A percentile compares a stretch with the other conserved stretches of the same genome.
Evolutionary conservation across 1,140 invertebrate genomes (phyloP).

Genomic region (Drosophila melanica): DNA sequence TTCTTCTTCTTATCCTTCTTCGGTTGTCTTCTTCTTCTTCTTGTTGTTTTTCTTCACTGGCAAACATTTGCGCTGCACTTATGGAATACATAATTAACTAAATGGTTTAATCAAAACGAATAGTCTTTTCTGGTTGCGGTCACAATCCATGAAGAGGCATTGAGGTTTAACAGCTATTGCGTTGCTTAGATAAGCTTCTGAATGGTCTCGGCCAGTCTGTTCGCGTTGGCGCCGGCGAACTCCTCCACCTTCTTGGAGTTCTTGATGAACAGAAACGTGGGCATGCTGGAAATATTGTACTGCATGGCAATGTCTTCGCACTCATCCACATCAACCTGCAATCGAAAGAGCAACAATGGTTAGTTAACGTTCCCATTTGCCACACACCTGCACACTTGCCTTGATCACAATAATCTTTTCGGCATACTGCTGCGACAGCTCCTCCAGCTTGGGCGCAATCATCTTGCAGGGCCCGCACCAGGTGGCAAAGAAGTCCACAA

Average conservation of each 20-base stretch:
- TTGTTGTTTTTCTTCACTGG: slow-evolving; percentile 1
- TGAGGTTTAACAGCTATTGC: slow-evolving; percentile 12
- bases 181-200: slow-evolving; percentile 48
- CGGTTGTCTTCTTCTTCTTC: too few relatives aligned
- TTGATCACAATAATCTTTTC: slow-evolving; percentile 86
- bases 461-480: slow-evolving; percentile 97
- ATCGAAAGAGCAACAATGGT: not conserved
- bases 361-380: too few relatives aligned
- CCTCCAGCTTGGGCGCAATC: slow-evolving; percentile 93
- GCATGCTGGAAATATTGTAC: slow-evolving; percentile 95
- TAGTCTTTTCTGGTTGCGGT: slow-evolving; percentile 31
- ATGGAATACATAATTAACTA: slow-evolving; percentile 73
- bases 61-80: slow-evolving; percentile 51
- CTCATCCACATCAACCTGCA: slow-evolving; percentile 95
- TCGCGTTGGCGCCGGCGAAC: slow-evolving; percentile 92
- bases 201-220: slow-evolving; percentile 86
- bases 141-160: slow-evolving; percentile 32
- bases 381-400: slow-evolving; percentile 76
- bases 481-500: slow-evolving; percentile 92
- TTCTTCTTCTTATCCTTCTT: not conserved
- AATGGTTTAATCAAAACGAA: slow-evolving; percentile 50
- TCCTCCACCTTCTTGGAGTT: slow-evolving; percentile 88
- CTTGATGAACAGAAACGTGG: slow-evolving; percentile 96
- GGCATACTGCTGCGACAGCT: slow-evolving; percentile 86
- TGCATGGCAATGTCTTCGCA: slow-evolving; percentile 91